Base-by-base conservation (phyloP, 2,888 invertebrate genomes). In the Morpho achilles region DNA sequence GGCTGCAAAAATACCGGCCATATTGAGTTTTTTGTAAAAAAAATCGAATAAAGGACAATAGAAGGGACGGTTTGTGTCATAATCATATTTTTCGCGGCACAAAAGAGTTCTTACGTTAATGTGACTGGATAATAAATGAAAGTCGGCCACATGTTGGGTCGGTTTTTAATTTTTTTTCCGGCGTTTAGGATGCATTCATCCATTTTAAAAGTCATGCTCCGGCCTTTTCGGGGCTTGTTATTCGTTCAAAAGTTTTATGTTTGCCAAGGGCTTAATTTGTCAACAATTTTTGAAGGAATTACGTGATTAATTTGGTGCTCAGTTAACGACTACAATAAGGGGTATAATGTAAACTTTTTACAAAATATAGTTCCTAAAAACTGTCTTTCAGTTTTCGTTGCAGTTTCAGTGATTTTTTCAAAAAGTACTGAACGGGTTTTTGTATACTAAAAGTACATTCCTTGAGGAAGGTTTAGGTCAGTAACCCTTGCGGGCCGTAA, bases 81-180 rank as follows among this genome's bases (percentile, higher is more conserved):
- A 87, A 85, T 87, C 87, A 87, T 88, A 87, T 88, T 88, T 88
- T 87, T 82, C 75, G 77, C 74, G 66, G 58, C 81, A 89, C 87
- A 88, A 88, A 86, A 69, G 84, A 82, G 80, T 84, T 79, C 82
- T 85, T 82, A 82, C 84, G 75, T 84, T 87, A 88, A 88, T 87
- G 85, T 80, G 79, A 68, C 77, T 73, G 73, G 69, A 78, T 83
- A 84, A 87, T 84, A 84, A 86, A 88, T 86, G 80, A 78, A 81
- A 87, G 84, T 82, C 83, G 78, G 76, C 68, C 69, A 71, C 77
- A 76, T 76, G 78, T 76, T 75, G 73, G 70, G 68, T 69, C 69
- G 60, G 69, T 66, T 73, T 76, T 76, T 72, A 65, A 62, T 73
- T 75, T 74, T 69, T 58, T 56, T 16, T 50, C 41, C 46, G 53